phyloP scores from a whole-genome alignment of 2,113 vertebrate genomes.

The Lagopus muta region DNA sequence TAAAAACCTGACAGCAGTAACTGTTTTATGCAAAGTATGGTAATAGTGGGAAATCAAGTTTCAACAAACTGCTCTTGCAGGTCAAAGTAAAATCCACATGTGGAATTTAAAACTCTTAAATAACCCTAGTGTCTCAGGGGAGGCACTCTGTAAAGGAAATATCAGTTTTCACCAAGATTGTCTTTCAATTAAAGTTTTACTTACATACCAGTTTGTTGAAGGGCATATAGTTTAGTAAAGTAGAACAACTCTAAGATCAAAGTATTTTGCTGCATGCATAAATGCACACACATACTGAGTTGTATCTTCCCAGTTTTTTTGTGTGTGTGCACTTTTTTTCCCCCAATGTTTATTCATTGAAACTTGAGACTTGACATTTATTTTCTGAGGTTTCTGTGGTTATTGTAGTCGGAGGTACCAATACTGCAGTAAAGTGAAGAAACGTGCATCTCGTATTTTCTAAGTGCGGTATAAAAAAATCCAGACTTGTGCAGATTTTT shows the following conservation, averaged over 20 bases:
- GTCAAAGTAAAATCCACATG: neutral
- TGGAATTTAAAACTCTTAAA: neutral
- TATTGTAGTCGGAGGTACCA: constrained; percentile 12
- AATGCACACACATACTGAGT: fast-evolving
- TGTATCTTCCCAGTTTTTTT: neutral
- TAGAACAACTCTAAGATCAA: fast-evolving
- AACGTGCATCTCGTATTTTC: constrained; percentile 1
- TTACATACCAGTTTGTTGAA: neutral
- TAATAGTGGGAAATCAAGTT: neutral
- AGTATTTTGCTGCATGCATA: neutral
- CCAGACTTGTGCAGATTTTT: constrained; percentile 57
- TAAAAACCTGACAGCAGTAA: neutral
- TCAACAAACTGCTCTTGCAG: neutral
- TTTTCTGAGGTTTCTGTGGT: constrained; percentile 52
- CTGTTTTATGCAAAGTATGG: neutral
- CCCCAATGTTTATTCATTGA: neutral
- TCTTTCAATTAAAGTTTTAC: constrained; percentile 17
- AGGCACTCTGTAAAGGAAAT: neutral
- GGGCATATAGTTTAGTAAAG: neutral
- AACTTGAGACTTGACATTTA: constrained; percentile 26
- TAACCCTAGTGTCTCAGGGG: neutral
- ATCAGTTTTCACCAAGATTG: neutral
- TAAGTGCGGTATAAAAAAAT: neutral
- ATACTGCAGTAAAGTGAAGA: neutral
- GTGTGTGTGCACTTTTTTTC: neutral